These are phyloP conservation scores for Boulengeromyrus knoepffleri DNA, from an alignment of 2,113 vertebrate species.

Conservation along the genomic window DNA sequence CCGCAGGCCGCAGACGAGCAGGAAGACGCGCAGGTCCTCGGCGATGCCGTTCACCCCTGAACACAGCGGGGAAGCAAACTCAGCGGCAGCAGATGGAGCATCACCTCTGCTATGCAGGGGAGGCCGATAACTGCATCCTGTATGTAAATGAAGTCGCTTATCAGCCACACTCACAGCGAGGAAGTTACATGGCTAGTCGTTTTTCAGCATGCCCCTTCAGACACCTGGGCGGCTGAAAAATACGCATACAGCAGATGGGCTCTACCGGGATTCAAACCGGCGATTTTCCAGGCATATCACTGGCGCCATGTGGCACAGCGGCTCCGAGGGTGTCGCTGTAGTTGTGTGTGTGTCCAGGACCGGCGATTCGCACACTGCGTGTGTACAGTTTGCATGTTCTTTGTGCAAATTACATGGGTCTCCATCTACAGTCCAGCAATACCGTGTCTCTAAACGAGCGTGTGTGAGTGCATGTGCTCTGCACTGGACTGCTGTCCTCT, in stretches of 20 bases:
- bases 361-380: not conserved
- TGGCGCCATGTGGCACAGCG: not conserved
- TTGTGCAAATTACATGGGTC: not conserved
- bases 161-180: not conserved
- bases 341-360: not conserved
- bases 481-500: not conserved
- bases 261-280: not conserved
- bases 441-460: not conserved
- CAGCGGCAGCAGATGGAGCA: not conserved
- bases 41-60: slow-evolving; percentile 51
- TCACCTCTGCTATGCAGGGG: not conserved
- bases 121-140: not conserved
- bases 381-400: not conserved
- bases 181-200: not conserved
- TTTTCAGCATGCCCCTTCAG: not conserved
- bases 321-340: not conserved
- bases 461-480: not conserved
- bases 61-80: slow-evolving; percentile 28
- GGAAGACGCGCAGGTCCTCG: slow-evolving; percentile 56
- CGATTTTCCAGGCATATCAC: not conserved
- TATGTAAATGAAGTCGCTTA: not conserved
- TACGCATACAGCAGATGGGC: not conserved
- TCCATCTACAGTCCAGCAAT: not conserved
- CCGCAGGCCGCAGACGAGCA: slow-evolving; percentile 80
- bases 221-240: not conserved